These are phyloP conservation scores for Sesia apiformis DNA, from an alignment of 2,888 invertebrate species.

Conservation along the genomic window DNA sequence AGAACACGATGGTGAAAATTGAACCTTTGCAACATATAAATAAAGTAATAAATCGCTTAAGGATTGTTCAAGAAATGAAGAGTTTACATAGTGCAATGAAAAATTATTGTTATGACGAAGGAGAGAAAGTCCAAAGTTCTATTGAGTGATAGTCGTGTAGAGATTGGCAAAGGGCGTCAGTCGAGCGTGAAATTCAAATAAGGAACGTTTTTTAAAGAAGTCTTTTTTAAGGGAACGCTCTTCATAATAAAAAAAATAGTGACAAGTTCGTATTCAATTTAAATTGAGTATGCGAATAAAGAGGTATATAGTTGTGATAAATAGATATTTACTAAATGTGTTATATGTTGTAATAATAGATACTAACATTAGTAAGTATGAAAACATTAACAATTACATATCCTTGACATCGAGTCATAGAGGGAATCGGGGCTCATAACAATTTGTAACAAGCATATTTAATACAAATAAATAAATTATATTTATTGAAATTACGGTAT, in stretches of 20 bases:
- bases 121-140: background rate
- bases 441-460: no score
- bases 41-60: background rate
- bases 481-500: no score
- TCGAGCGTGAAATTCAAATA: conserved; percentile 47
- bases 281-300: no score
- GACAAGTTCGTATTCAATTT: no score
- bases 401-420: no score
- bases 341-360: no score
- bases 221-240: conserved; percentile 30
- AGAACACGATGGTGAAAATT: background rate
- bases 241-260: background rate
- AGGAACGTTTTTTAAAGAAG: conserved; percentile 29
- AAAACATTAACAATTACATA: no score
- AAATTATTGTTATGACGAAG: background rate
- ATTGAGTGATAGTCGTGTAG: background rate
- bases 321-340: no score
- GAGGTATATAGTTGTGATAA: no score
- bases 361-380: no score
- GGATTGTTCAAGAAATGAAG: background rate
- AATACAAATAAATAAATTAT: no score
- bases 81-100: background rate
- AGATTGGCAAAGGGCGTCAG: conserved; percentile 21
- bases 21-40: background rate
- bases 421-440: no score